A percentile compares a stretch with the other conserved stretches of the same genome.
These are phyloP conservation scores for Mayetiola destructor DNA, from an alignment of 2,888 invertebrate genomes.

Conservation along the genomic window DNA sequence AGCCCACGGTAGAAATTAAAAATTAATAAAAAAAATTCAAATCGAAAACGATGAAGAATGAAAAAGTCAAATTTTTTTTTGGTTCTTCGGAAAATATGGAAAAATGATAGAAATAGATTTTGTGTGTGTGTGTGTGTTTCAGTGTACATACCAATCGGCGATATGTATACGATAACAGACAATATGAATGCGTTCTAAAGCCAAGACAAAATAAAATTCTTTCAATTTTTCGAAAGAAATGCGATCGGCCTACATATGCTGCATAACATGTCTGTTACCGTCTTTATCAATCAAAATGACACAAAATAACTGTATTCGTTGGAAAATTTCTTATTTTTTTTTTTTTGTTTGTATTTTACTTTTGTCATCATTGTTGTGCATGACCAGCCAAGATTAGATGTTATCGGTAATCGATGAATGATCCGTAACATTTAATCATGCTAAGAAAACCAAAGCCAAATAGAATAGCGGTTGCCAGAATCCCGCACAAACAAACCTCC, in stretches of 20 bases:
- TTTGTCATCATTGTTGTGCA: too few species aligned
- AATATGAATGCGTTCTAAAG: neutral
- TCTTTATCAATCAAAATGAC: neutral
- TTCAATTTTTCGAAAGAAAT: neutral
- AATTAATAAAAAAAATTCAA: neutral
- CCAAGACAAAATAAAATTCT: neutral
- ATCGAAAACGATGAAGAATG: too few species aligned
- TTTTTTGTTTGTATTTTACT: too few species aligned
- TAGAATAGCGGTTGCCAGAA: conserved; percentile 14
- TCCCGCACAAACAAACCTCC: conserved; percentile 21
- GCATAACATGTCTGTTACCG: neutral
- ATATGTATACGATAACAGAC: conserved; percentile 1
- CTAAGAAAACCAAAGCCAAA: conserved; percentile 10
- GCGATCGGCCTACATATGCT: neutral
- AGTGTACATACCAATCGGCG: neutral
- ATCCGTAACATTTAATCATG: neutral
- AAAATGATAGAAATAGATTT: neutral
- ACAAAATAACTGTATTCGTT: too few species aligned
- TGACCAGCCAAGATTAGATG: neutral
- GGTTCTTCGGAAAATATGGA: neutral
- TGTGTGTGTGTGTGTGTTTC: neutral
- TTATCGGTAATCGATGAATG: neutral
- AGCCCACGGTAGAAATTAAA: neutral
- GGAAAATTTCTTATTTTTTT: too few species aligned
- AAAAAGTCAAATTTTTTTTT: too few species aligned